Percentiles rank a stretch among this genome's conserved stretches.
phyloP scores from a whole-genome alignment of 1,140 invertebrate genomes.

The Atta texana region DNA sequence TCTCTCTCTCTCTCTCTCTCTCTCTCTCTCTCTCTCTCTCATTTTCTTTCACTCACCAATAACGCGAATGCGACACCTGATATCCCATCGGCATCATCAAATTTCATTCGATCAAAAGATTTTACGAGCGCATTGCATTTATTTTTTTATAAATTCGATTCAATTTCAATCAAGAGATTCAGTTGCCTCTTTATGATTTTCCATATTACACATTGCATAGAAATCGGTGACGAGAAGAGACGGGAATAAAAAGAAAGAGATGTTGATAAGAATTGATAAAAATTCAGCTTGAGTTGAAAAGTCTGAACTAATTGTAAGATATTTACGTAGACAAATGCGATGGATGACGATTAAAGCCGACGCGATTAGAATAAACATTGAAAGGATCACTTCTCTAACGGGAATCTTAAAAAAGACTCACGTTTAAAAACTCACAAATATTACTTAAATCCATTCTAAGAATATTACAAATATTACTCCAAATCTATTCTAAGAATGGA shows the following conservation, averaged over 20 bases:
- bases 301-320: background rate
- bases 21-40: background rate
- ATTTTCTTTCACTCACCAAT: background rate
- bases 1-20: background rate
- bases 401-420: background rate
- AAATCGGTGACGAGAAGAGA: background rate
- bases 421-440: background rate
- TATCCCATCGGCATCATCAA: constrained; percentile 43
- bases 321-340: background rate
- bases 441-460: background rate
- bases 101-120: constrained; percentile 52
- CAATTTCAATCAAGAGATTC: background rate
- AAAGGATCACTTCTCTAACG: background rate
- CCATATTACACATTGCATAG: background rate
- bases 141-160: background rate
- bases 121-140: background rate
- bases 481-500: too few species aligned
- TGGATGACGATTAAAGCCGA: background rate
- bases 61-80: constrained; percentile 43
- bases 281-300: background rate
- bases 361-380: constrained; percentile 12
- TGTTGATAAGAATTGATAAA: background rate
- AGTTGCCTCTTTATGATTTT: background rate
- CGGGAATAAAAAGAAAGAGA: background rate
- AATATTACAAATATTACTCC: too few species aligned